Base-by-base conservation (phyloP, 2,888 invertebrate genomes). In the Horisme vitalbata region DNA sequence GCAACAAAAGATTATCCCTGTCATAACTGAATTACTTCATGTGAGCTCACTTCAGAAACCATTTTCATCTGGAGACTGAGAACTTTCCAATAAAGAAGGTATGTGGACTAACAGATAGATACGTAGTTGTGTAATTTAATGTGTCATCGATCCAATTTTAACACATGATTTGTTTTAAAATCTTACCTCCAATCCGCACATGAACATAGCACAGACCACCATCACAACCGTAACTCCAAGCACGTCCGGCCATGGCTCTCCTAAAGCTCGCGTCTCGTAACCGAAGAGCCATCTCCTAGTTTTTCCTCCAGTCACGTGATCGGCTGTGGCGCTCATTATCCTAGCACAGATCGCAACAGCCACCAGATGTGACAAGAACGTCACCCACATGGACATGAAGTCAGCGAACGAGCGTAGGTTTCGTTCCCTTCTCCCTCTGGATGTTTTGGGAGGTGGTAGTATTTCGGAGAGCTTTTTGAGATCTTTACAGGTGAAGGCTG, bases 191-290 rank as follows among this genome's bases (percentile, higher is more conserved):
- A 93, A 71, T 21, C 93, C 93, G 59, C 92, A 87, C 92, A 93
- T 92, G 60, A 92, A 93, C 79, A 93, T 87, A 23, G 90, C 88
- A 23, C 92, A 91, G 2, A 92, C 90, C 0, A 92, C 91, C 65
- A 92, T 86, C 4, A 93, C 90, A 14, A 92, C 91, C 0, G 91
- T 91, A 2, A 93, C 91, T 3, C 92, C 93, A 3, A 93, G 63
- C 2, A 92, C 91, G 63, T 93, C 93, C 13, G 93, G 93, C 92
- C 92, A 92, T 0, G 92, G 92, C 60, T 92, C 92, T 0, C 92
- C 92, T 39, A 91, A 69, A 0, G 91, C 84, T 59, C 90, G 84
- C 3, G 91, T 91, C 63, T 92, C 91, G 57, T 91, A 83, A 1
- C 92, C 92, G 57, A 92, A 91, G 23, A 92, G 67, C 91, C 92